phyloP scores from a whole-genome alignment of 2,888 invertebrate genomes.

The Synergus umbraculus region DNA sequence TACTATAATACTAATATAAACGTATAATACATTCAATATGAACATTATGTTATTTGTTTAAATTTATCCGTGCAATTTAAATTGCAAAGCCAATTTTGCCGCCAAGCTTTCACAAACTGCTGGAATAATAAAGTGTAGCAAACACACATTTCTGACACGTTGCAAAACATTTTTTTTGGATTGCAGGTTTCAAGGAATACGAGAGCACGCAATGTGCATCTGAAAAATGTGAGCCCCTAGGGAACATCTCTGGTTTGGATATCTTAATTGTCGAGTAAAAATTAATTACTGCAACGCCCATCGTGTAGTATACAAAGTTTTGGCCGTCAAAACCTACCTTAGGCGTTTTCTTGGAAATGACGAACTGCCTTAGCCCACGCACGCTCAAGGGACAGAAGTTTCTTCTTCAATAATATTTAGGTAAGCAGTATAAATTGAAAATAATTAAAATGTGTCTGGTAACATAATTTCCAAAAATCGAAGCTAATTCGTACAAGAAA shows the following conservation, averaged over 20 bases:
- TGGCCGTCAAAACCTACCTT: constrained; percentile 54
- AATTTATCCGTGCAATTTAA: neutral
- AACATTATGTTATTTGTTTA: neutral
- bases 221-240: constrained; percentile 68
- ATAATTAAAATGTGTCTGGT: neutral
- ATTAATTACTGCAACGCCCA: constrained; percentile 73
- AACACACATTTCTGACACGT: neutral
- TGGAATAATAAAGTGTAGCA: neutral
- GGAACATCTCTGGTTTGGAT: constrained; percentile 64
- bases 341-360: constrained; percentile 60
- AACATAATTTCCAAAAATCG: neutral
- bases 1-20: neutral
- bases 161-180: neutral
- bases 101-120: neutral
- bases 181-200: neutral
- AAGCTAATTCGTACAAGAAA: neutral
- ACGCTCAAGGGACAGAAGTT: neutral
- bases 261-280: constrained; percentile 73
- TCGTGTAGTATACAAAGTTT: constrained; percentile 54
- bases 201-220: constrained; percentile 52
- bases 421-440: neutral
- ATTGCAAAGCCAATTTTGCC: neutral
- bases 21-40: neutral
- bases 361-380: constrained; percentile 16
- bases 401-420: neutral